Percentiles rank a stretch among this genome's conserved stretches.
These are phyloP conservation scores for Eulithis prunata DNA, from an alignment of 2,888 invertebrate genomes.

Conservation along the genomic window DNA sequence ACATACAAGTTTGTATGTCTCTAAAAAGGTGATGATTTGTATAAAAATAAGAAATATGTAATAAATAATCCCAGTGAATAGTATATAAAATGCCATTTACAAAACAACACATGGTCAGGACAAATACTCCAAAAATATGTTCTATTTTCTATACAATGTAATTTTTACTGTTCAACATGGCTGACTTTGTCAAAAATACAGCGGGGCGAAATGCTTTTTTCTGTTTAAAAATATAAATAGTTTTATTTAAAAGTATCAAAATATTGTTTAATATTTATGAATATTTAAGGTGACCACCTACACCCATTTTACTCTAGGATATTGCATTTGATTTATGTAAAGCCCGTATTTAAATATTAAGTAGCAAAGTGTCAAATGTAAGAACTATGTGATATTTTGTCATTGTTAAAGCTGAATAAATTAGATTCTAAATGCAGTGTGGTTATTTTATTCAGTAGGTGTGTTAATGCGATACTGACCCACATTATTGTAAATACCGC, in stretches of 20 bases:
- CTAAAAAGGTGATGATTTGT: conserved; percentile 7
- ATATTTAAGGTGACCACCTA: conserved; percentile 1
- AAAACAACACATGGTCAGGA: conserved; percentile 1
- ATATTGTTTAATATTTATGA: conserved; percentile 2
- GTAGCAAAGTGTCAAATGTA: conserved; percentile 58
- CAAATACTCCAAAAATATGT: conserved; percentile 17
- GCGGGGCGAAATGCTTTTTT: background rate
- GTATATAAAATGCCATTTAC: background rate
- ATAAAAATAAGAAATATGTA: conserved; percentile 21
- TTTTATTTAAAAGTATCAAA: background rate
- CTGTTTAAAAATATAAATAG: background rate
- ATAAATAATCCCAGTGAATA: conserved; percentile 19
- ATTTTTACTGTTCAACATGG: background rate
- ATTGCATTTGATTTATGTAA: conserved; percentile 37
- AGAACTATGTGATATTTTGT: conserved; percentile 53
- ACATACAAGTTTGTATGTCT: conserved; percentile 4
- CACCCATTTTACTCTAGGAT: conserved; percentile 15
- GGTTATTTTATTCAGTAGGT: conserved; percentile 6
- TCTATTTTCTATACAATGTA: background rate
- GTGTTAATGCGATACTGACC: background rate
- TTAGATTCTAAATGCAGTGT: conserved; percentile 23
- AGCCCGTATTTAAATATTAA: conserved; percentile 45
- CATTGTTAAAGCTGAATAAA: conserved; percentile 37
- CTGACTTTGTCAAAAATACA: conserved; percentile 12
- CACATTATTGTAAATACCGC: background rate